A percentile compares a stretch with the other conserved stretches of the same genome.
These are phyloP conservation scores for Phataginus tricuspis DNA, from an alignment of 2,797 vertebrate species.

Conservation along the genomic window DNA sequence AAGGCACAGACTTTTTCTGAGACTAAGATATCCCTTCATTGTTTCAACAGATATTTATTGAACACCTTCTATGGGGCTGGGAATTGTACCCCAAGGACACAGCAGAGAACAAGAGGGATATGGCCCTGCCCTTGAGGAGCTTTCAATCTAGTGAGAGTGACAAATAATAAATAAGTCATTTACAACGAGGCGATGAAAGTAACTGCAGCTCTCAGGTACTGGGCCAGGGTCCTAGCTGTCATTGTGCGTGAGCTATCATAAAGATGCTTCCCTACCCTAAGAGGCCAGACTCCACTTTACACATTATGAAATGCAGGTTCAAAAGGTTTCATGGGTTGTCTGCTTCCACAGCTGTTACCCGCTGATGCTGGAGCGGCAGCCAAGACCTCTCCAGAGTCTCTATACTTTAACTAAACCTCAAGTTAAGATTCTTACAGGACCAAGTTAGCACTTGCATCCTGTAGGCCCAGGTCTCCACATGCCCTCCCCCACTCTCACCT, in stretches of 20 bases:
- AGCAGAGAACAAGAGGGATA: not conserved
- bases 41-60: not conserved
- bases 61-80: not conserved
- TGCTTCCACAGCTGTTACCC: not conserved
- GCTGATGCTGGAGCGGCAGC: not conserved
- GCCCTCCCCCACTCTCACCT: not conserved
- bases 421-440: not conserved
- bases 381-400: not conserved
- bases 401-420: not conserved
- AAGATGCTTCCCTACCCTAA: not conserved
- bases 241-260: not conserved
- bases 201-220: rapidly evolving
- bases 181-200: not conserved
- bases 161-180: not conserved
- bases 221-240: not conserved
- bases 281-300: not conserved
- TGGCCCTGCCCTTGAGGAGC: not conserved
- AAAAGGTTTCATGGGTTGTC: not conserved
- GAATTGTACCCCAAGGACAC: not conserved
- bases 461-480: not conserved
- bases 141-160: not conserved
- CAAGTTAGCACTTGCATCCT: not conserved
- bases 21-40: not conserved
- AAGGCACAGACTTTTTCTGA: not conserved
- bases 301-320: not conserved